A percentile compares a stretch with the other conserved stretches of the same genome.
Conservation (phyloP, 2,797 vertebrate species). For the Urophycis tenuis region DNA sequence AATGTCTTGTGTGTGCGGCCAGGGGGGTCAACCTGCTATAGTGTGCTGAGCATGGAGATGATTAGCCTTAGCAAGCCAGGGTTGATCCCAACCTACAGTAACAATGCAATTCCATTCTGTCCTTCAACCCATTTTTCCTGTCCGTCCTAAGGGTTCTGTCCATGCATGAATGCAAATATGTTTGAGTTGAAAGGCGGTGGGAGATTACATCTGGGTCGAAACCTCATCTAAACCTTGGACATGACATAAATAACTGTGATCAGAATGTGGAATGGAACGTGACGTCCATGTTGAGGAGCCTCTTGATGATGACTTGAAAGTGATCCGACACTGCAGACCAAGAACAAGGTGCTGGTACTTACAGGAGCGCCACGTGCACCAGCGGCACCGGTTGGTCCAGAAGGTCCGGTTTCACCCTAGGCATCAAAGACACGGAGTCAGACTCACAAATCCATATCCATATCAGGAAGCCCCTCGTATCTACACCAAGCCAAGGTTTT, state of each 20-base stretch:
- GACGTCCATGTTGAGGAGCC: background rate
- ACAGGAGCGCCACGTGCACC: constrained; percentile 90
- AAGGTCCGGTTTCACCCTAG: constrained; percentile 86
- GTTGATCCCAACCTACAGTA: background rate
- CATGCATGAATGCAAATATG: background rate
- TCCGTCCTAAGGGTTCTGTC: background rate
- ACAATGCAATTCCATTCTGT: background rate
- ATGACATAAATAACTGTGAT: too few species aligned
- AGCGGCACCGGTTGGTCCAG: constrained; percentile 76
- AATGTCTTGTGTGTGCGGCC: background rate
- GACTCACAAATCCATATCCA: background rate
- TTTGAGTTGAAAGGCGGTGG: background rate
- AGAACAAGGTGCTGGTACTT: constrained; percentile 58
- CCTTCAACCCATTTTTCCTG: background rate
- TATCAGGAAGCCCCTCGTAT: background rate
- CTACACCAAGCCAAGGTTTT: background rate
- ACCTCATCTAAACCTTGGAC: background rate
- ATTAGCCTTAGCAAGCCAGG: background rate
- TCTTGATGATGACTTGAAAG: background rate
- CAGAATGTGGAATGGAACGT: background rate
- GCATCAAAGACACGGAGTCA: constrained; percentile 23
- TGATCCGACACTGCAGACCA: background rate
- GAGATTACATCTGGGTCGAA: background rate
- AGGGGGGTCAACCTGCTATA: background rate
- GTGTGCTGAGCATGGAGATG: background rate